Conservation (phyloP, 2,888 invertebrate species). For the Embidobia sp. region DNA sequence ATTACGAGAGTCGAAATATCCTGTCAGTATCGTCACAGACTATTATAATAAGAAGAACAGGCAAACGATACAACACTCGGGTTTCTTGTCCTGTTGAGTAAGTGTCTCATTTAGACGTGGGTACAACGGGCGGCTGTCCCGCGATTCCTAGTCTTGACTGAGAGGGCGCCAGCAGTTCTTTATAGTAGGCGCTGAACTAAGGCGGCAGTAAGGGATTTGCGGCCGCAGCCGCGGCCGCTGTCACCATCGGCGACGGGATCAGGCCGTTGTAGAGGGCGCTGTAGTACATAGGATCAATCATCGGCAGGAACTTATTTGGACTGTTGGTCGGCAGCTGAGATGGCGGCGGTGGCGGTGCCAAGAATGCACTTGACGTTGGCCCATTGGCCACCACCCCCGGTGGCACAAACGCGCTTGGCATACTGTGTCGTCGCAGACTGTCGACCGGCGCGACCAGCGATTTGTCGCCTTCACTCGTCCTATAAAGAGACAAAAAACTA, state of each 20-base stretch:
- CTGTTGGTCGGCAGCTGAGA: conserved; percentile 67
- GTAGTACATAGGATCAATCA: conserved; percentile 82
- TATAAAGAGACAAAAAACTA: conserved; percentile 31
- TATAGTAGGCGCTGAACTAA: conserved; percentile 83
- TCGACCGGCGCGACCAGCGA: conserved; percentile 66
- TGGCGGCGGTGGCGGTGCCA: conserved; percentile 69
- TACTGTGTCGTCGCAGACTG: conserved; percentile 72
- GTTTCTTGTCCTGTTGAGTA: too few relatives aligned
- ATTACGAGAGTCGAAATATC: too few relatives aligned
- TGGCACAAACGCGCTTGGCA: conserved; percentile 75
- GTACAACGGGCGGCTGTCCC: conserved; percentile 74
- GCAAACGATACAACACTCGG: too few relatives aligned
- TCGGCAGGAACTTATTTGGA: conserved; percentile 80
- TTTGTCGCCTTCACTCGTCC: conserved; percentile 77
- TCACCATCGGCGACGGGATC: conserved; percentile 77
- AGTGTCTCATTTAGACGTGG: conserved; percentile 80
- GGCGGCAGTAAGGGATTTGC: conserved; percentile 80
- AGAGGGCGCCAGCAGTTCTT: conserved; percentile 82
- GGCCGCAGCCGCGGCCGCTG: conserved; percentile 72
- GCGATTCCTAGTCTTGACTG: conserved; percentile 80
- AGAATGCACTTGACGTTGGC: conserved; percentile 60
- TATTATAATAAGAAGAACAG: too few relatives aligned
- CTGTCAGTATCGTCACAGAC: too few relatives aligned
- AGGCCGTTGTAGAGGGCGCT: conserved; percentile 81
- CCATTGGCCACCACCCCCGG: conserved; percentile 66